Base-by-base conservation (phyloP, 2,113 vertebrate genomes). In the Trogon surrucura region DNA sequence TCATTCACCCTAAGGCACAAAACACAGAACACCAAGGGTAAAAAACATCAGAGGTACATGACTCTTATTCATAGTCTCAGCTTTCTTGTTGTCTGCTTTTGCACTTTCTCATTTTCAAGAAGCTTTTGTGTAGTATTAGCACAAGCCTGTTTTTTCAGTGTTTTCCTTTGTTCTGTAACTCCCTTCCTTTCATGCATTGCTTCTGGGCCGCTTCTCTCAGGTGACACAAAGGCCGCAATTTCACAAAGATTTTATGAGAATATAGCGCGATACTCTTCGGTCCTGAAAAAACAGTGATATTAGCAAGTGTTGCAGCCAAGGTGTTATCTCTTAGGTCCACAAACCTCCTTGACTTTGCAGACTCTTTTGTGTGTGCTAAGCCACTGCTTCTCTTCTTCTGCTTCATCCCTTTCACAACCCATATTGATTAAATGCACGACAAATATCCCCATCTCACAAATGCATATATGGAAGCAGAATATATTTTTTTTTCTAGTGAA, bases 81-180 rank as follows among this genome's bases (percentile, higher is more conserved):
- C 83, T 84, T 92, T 86, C 73, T 44, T 53, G 48, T 89, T 81
- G 86, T 70, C 61, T 94, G 80, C 58, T 87, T 86, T 93, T 53
- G 48, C 65, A 27, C 80, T 91, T 96, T 93, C 84, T 81, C 80
- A 81, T 95, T 94, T 95, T 94, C 77, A 89, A 95, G 94, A 79
- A 87, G 38, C 70, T n/a, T 69, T 75, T 89, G 34, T 84, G 69
- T 81, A 38, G 32, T 81, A 95, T 48, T 88, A 91, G 53, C 73
- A 64, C 4, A 8, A 89, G 36, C 65, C 67, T 95, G 77, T 95
- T 95, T 95, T 91, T 94, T 79, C 94, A 95, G 95, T 3, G 38
- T 53, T 92, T 96, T 87, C 84, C 84, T 80, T 57, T 87, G 57
- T 66, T 70, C 64, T 57, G 23, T 65, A 92, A 91, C 94, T 92